Conservation (phyloP, 2,113 vertebrate species). For the Rhabdomys dilectus region DNA sequence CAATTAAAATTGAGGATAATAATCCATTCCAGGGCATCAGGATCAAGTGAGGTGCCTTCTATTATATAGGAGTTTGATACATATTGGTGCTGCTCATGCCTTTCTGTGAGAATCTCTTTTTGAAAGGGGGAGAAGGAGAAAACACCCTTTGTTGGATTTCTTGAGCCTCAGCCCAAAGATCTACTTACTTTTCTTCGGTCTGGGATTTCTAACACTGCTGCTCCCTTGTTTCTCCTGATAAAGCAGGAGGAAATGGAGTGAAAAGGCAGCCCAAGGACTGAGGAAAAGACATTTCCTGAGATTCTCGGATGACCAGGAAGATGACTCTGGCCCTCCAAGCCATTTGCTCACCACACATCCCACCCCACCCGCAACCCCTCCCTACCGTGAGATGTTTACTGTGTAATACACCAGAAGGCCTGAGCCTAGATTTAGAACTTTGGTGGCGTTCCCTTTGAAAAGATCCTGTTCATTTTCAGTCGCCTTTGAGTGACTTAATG, state of each 20-base stretch:
- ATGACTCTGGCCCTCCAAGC: background rate
- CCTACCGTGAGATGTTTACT: background rate
- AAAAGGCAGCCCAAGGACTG: slow-evolving; percentile 43
- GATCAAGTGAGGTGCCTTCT: background rate
- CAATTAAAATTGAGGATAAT: background rate
- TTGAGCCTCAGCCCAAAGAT: background rate
- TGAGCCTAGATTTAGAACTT: background rate
- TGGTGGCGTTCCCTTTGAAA: background rate
- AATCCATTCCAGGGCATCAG: slow-evolving; percentile 15
- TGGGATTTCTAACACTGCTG: slow-evolving; percentile 24
- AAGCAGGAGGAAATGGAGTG: slow-evolving; percentile 57
- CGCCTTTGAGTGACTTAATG: background rate
- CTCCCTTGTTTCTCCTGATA: slow-evolving; percentile 7
- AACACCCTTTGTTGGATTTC: slow-evolving; percentile 27
- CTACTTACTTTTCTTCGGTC: background rate
- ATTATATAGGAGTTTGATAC: background rate
- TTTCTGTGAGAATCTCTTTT: background rate
- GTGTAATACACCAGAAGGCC: background rate
- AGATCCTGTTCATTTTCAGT: background rate
- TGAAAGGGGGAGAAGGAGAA: background rate
- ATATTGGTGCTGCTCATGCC: background rate
- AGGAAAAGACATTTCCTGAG: slow-evolving; percentile 58
- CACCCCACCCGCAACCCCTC: background rate
- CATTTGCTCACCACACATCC: background rate
- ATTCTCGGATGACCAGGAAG: slow-evolving; percentile 1